Evolutionary conservation across 2,113 vertebrate species (phyloP), one percentile per base, ranked within the genome.

Genomic region (Stercorarius parasiticus): DNA sequence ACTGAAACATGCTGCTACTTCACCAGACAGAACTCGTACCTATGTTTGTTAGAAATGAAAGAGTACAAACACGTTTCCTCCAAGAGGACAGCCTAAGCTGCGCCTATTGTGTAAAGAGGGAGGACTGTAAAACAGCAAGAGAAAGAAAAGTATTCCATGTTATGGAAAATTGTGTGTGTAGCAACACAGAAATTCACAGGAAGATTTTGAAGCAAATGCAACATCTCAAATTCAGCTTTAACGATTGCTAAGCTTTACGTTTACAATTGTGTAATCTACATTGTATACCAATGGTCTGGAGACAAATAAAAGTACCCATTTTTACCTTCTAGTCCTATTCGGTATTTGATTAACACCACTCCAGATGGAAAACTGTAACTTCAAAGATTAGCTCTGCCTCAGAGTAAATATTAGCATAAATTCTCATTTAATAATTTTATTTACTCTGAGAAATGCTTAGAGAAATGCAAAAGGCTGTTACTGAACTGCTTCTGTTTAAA

Each of bases 401-500:
- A 78, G 56, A 88, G 76, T 90, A 96, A 96, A 95, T 69, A 91
- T 52, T 88, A 90, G 87, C 52, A 70, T 52, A 52, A 78, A 81
- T 64, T 82, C 55, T 77, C 59, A 86, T 89, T 86, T 96, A 93
- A 79, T 82, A 47, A 81, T 78, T 95, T 77, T 86, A 74, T 86
- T 94, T 95, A 90, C 82, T 80, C 32, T 94, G 59, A 78, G 16
- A 80, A 77, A 66, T 19, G 40, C 56, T 84, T 67, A 67, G 34
- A 52, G 65, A 88, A 89, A 87, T 82, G 23, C 9, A 32, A 77
- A 93, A 67, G 82, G 91, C 55, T 84, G 49, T 67, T 95, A 50
- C 20, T 59, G 52, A 92, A 74, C 36, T 64, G 17, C 42, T 66
- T 80, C 74, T 52, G 55, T 77, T 86, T 90, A 74, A 78, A 65